Percentiles rank a stretch among this genome's conserved stretches.
phyloP scores from a whole-genome alignment of 2,888 invertebrate species.

The Acleris literana region DNA sequence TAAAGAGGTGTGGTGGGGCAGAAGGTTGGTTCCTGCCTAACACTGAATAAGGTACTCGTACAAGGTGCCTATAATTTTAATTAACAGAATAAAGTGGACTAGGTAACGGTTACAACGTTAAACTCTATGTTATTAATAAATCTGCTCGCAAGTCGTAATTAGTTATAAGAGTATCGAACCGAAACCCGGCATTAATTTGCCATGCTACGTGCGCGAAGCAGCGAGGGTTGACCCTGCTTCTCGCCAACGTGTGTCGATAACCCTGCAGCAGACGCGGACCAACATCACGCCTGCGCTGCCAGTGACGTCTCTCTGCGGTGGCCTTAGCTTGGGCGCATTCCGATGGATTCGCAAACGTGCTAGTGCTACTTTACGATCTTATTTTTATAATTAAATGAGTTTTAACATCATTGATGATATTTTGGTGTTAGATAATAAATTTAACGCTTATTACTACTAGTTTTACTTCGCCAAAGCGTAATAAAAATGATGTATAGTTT shows the following conservation, averaged over 20 bases:
- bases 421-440: background rate
- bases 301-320: slow-evolving; percentile 70
- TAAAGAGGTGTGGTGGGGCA: too few relatives aligned
- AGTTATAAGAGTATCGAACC: slow-evolving; percentile 65
- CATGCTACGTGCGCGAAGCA: slow-evolving; percentile 47
- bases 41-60: too few relatives aligned
- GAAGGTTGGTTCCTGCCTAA: too few relatives aligned
- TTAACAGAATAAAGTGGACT: too few relatives aligned
- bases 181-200: slow-evolving; percentile 65
- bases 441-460: background rate
- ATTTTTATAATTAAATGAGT: slow-evolving; percentile 37
- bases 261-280: slow-evolving; percentile 71
- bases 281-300: slow-evolving; percentile 74
- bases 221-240: slow-evolving; percentile 62
- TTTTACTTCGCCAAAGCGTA: background rate
- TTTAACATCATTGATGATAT: slow-evolving; percentile 5
- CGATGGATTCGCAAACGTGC: slow-evolving; percentile 64
- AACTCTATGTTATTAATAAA: background rate
- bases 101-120: too few relatives aligned
- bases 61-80: too few relatives aligned
- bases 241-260: slow-evolving; percentile 76
- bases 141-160: background rate
- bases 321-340: slow-evolving; percentile 72
- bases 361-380: slow-evolving; percentile 54
- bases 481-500: slow-evolving; percentile 19